A percentile compares a stretch with the other conserved stretches of the same genome.
These are phyloP conservation scores for Nemoura dubitans DNA, from an alignment of 2,888 invertebrate genomes.

Conservation along the genomic window DNA sequence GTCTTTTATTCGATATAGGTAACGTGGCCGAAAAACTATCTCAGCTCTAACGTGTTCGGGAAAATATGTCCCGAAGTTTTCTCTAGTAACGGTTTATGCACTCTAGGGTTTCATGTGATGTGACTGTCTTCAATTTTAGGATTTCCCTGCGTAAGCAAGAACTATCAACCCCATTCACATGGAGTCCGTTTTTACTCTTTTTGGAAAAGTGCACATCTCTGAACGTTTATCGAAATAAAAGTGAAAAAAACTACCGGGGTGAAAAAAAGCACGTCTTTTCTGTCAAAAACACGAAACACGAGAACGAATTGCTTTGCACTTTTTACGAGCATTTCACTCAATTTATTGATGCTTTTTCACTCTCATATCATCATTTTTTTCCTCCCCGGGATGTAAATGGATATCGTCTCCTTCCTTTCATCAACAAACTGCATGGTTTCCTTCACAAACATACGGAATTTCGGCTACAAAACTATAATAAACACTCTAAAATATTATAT, in stretches of 20 bases:
- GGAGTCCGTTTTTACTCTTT: background rate
- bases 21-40: background rate
- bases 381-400: background rate
- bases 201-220: background rate
- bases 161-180: background rate
- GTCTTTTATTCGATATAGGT: conserved; percentile 15
- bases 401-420: conserved; percentile 3
- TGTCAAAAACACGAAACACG: conserved; percentile 12
- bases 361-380: background rate
- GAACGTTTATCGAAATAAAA: conserved; percentile 7
- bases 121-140: background rate
- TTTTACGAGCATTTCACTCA: background rate
- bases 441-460: background rate
- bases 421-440: background rate
- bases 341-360: conserved; percentile 12
- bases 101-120: background rate
- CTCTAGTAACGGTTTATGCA: background rate
- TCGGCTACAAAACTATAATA: background rate
- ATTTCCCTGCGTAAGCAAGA: background rate
- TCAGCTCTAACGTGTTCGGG: background rate
- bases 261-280: background rate
- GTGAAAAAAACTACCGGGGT: background rate
- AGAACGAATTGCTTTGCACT: conserved; percentile 12
- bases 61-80: background rate
- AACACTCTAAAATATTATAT: background rate